phyloP scores from a whole-genome alignment of 1,140 invertebrate species.

The Helicoverpa armigera region DNA sequence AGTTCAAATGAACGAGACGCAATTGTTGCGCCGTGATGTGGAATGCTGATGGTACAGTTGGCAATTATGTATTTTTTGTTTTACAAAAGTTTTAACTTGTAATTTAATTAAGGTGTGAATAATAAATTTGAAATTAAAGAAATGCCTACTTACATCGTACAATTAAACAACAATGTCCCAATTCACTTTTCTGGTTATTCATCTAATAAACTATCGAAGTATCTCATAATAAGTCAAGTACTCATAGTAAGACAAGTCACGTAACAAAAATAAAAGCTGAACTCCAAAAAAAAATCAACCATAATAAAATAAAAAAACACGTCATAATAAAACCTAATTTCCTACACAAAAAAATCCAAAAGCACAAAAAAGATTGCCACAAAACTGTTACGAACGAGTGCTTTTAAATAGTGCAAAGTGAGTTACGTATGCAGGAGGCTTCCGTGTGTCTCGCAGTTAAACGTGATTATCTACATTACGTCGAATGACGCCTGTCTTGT shows the following conservation, averaged over 20 bases:
- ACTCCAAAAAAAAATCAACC: neutral
- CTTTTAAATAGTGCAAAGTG: constrained; percentile 67
- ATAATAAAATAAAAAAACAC: neutral
- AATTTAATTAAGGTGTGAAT: too few species aligned
- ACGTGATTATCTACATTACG: constrained; percentile 66
- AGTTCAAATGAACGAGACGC: constrained; percentile 52
- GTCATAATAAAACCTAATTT: neutral
- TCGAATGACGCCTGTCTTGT: constrained; percentile 49
- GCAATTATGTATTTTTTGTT: constrained; percentile 1
- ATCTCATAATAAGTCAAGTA: too few species aligned
- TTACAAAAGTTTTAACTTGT: too few species aligned
- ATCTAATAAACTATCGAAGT: too few species aligned
- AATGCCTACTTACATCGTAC: too few species aligned
- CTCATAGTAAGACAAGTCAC: too few species aligned
- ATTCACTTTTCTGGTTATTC: too few species aligned
- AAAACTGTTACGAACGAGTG: constrained; percentile 21
- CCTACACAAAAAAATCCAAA: neutral
- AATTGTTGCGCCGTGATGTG: constrained; percentile 44
- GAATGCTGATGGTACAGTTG: constrained; percentile 31
- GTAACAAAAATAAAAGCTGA: neutral
- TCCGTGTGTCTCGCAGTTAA: constrained; percentile 56
- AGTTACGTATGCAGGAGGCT: constrained; percentile 58
- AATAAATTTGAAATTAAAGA: neutral
- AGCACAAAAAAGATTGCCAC: constrained; percentile 6
- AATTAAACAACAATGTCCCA: too few species aligned